These are phyloP conservation scores for Mionectes olivaceus DNA, from an alignment of 2,797 vertebrate species.

Conservation along the genomic window DNA sequence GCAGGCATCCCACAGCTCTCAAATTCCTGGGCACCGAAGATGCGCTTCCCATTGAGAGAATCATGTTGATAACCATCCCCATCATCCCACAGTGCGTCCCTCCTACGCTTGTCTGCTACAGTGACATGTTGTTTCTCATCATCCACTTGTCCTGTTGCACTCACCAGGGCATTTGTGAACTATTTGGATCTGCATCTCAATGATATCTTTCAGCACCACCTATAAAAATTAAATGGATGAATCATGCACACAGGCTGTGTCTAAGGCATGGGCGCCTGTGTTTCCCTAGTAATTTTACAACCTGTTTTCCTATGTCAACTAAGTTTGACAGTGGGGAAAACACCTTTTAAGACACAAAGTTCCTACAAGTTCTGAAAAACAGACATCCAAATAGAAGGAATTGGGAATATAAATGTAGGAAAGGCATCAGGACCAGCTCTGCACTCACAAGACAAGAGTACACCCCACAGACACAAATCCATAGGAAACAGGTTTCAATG, in stretches of 20 bases:
- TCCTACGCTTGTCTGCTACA: constrained; percentile 28
- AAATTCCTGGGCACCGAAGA: constrained; percentile 32
- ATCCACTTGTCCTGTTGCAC: constrained; percentile 38
- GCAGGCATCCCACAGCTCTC: neutral
- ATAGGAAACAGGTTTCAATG: neutral
- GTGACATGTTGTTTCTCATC: constrained; percentile 28
- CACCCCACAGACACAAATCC: neutral
- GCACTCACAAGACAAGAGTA: neutral
- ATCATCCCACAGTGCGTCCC: neutral
- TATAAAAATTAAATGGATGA: constrained; percentile 46
- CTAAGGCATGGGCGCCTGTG: neutral
- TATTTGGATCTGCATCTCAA: constrained; percentile 1
- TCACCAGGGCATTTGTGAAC: neutral
- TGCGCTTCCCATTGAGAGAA: neutral
- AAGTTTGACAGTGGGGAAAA: neutral
- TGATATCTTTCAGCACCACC: constrained; percentile 37
- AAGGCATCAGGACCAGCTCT: neutral
- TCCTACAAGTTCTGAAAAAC: neutral
- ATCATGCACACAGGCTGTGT: neutral
- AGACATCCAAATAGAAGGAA: neutral
- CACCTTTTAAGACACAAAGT: neutral
- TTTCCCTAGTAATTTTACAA: constrained; percentile 16
- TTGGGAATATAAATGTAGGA: neutral
- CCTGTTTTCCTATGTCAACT: neutral
- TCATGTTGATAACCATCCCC: neutral